Evolutionary conservation across 2,113 vertebrate genomes (phyloP), one percentile per base, ranked within the genome.

Genomic region (Tichodroma muraria): DNA sequence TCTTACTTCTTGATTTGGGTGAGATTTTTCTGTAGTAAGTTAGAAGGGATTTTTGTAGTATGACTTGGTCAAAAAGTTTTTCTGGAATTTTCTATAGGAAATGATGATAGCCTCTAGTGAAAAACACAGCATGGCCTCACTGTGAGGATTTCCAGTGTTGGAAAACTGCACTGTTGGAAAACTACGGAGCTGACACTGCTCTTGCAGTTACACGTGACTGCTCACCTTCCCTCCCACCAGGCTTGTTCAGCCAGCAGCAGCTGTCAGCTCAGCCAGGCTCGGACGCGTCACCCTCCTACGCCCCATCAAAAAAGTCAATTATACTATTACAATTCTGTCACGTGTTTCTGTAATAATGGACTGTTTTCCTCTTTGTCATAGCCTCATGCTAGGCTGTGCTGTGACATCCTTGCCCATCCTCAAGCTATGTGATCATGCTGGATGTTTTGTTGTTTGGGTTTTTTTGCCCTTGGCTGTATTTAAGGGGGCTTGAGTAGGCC

Each of bases 71-170:
- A 53, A 57, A 40, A 80, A 11, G 7, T 8, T 68, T 64, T 90
- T 60, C 24, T 65, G 37, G 31, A 68, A 13, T 70, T 81, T 38
- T 40, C 8, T 47, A 4, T 16, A 3, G 3, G 31, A 80, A 89
- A 64, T 52, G 0, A 30, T 13, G 9, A 24, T 75, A 65, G 42
- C 22, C 44, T 80, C 5, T 40, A 44, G 19, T 66, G 2, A 60
- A 71, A 95, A 94, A 20, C 31, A 47, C 8, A 18, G 1, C 0
- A 1, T 57, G 31, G 17, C 22, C 38, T 68, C 0, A 0, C 31
- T 40, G 13, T 42, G 30, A 47, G 57, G 28, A 80, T 88, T 76
- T 80, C 50, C 37, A 52, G 21, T 3, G 0, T 15, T 53, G 23
- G 49, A 72, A 66, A 72, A 50, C 33, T 21, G 18, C 35, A 7